Conservation (phyloP, 1,140 invertebrate genomes). For the Sitodiplosis mosellana region DNA sequence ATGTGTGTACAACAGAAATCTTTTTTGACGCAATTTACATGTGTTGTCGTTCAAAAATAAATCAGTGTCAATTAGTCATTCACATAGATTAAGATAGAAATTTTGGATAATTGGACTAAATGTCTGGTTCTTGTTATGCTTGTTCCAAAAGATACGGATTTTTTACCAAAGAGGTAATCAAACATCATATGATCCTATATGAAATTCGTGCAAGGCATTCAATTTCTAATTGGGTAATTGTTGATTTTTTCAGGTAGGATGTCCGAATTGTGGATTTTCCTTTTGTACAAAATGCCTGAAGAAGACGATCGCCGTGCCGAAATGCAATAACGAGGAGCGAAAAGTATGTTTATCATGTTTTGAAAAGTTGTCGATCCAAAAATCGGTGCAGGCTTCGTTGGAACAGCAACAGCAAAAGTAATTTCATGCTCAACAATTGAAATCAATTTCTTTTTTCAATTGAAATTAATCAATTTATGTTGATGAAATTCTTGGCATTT, state of each 20-base stretch:
- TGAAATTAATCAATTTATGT: too few relatives aligned
- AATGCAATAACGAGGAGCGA: background rate
- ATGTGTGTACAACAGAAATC: too few relatives aligned
- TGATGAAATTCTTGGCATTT: too few relatives aligned
- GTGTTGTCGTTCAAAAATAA: too few relatives aligned
- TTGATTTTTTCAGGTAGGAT: constrained; percentile 19
- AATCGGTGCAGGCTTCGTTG: constrained; percentile 7
- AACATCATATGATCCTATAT: background rate
- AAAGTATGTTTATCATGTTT: background rate
- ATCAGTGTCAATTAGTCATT: too few relatives aligned
- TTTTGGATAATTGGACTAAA: too few relatives aligned
- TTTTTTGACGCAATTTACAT: too few relatives aligned
- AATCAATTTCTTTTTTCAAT: too few relatives aligned
- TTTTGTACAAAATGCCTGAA: constrained; percentile 42
- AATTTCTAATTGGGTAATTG: background rate
- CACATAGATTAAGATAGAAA: too few relatives aligned
- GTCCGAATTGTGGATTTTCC: constrained; percentile 39
- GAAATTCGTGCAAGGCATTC: background rate
- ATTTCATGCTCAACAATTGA: too few relatives aligned
- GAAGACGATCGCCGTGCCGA: constrained; percentile 28
- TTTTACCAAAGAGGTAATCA: background rate
- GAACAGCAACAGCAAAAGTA: too few relatives aligned
- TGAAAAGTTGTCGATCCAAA: constrained; percentile 8
- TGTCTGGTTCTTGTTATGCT: background rate
- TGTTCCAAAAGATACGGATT: background rate